phyloP scores from a whole-genome alignment of 2,113 vertebrate genomes.

The Ceratotherium simum region DNA sequence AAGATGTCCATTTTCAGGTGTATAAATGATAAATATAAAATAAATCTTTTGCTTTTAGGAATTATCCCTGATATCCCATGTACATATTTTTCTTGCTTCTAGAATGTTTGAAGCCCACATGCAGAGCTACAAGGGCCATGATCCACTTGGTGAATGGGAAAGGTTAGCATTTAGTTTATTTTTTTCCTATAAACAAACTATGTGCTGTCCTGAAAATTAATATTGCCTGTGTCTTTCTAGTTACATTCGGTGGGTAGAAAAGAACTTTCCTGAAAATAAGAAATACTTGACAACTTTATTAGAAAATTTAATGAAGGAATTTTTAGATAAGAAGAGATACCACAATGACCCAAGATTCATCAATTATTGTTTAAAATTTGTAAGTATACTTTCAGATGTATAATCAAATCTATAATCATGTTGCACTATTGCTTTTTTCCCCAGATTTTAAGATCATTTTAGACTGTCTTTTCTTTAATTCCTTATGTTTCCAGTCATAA shows the following conservation, averaged over 20 bases:
- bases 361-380: conserved; percentile 91
- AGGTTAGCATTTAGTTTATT: conserved; percentile 85
- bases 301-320: conserved; percentile 89
- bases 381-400: conserved; percentile 84
- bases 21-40: background rate
- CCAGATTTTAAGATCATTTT: conserved; percentile 22
- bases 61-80: background rate
- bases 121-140: conserved; percentile 88
- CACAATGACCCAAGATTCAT: conserved; percentile 91
- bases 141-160: conserved; percentile 93
- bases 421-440: background rate
- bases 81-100: conserved; percentile 46
- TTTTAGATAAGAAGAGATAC: conserved; percentile 88
- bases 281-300: conserved; percentile 86
- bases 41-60: conserved; percentile 26
- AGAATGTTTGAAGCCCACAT: conserved; percentile 91
- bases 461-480: conserved; percentile 31
- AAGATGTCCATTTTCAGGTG: background rate
- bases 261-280: conserved; percentile 73
- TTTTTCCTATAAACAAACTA: background rate
- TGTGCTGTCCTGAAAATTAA: background rate
- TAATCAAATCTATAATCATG: background rate
- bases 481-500: conserved; percentile 26
- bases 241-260: conserved; percentile 90
- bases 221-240: conserved; percentile 79